Evolutionary conservation across 1,140 invertebrate genomes (phyloP).

Genomic region (Drosophila gunungcola): DNA sequence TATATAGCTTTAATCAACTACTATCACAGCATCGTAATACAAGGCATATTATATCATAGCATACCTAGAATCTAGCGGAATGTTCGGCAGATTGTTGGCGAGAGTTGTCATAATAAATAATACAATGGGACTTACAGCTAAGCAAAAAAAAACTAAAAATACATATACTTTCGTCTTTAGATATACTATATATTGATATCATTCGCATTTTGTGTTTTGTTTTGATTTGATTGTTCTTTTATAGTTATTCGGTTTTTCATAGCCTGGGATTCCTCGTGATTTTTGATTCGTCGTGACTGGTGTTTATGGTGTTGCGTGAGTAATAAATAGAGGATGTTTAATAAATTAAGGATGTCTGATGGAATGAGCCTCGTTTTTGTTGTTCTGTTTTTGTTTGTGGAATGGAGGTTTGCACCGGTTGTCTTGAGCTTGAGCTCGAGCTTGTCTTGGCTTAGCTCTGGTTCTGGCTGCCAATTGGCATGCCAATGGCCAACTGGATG

Average conservation of each 20-base stretch:
- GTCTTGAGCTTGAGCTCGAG: background rate
- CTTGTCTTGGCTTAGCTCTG: background rate
- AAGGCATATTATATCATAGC: constrained; percentile 43
- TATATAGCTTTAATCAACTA: constrained; percentile 51
- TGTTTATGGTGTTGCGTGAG: constrained; percentile 3
- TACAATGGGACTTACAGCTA: constrained; percentile 43
- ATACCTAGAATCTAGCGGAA: constrained; percentile 48
- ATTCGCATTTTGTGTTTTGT: constrained; percentile 13
- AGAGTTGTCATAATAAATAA: constrained; percentile 65
- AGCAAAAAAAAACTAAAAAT: constrained; percentile 14
- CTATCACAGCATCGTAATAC: constrained; percentile 76
- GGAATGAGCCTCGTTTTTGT: constrained; percentile 49
- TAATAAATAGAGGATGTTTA: constrained; percentile 46
- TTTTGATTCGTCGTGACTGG: constrained; percentile 14
- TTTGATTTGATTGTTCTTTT: constrained; percentile 7
- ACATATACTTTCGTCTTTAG: background rate
- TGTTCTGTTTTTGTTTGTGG: background rate
- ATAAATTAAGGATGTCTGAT: constrained; percentile 47
- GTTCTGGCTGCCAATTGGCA: background rate
- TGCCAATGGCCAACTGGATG: background rate
- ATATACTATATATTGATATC: constrained; percentile 4
- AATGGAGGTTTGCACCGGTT: constrained; percentile 35
- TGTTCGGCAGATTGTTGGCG: constrained; percentile 40
- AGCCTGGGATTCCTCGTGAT: constrained; percentile 26
- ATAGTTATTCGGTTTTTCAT: constrained; percentile 45